Evolutionary conservation across 2,888 invertebrate species (phyloP).

Genomic region (Heliconius hortense): DNA sequence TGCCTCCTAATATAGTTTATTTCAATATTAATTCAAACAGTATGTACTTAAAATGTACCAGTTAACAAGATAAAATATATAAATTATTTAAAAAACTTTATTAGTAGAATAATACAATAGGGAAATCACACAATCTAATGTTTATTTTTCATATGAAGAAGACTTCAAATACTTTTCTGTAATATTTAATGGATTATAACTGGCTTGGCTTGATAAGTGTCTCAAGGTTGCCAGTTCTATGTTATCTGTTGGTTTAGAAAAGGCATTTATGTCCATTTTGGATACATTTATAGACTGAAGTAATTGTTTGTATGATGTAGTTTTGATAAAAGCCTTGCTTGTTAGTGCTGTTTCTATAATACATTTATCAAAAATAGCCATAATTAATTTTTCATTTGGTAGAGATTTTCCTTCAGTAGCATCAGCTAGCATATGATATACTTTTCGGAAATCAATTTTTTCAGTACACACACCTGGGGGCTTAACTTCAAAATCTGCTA

Average conservation of each 20-base stretch:
- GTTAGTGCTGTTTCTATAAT: constrained; percentile 63
- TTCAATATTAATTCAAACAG: not conserved
- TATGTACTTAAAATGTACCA: not conserved
- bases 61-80: not conserved
- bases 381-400: constrained; percentile 48
- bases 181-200: constrained; percentile 66
- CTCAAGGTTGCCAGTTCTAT: constrained; percentile 53
- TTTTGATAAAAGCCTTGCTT: constrained; percentile 60
- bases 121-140: not conserved
- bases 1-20: constrained; percentile 47
- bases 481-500: constrained; percentile 67
- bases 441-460: constrained; percentile 59
- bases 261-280: constrained; percentile 48
- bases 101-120: not conserved
- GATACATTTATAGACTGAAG: constrained; percentile 52
- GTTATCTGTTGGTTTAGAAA: constrained; percentile 53
- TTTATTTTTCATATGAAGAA: constrained; percentile 19
- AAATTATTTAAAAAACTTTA: not conserved
- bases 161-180: constrained; percentile 55
- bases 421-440: constrained; percentile 66
- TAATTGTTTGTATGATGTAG: constrained; percentile 48
- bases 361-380: constrained; percentile 58
- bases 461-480: constrained; percentile 53
- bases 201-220: constrained; percentile 54
- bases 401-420: constrained; percentile 69